Evolutionary conservation across 2,888 invertebrate genomes (phyloP), one percentile per base, ranked within the genome.

Genomic region (Argyresthia albistria): DNA sequence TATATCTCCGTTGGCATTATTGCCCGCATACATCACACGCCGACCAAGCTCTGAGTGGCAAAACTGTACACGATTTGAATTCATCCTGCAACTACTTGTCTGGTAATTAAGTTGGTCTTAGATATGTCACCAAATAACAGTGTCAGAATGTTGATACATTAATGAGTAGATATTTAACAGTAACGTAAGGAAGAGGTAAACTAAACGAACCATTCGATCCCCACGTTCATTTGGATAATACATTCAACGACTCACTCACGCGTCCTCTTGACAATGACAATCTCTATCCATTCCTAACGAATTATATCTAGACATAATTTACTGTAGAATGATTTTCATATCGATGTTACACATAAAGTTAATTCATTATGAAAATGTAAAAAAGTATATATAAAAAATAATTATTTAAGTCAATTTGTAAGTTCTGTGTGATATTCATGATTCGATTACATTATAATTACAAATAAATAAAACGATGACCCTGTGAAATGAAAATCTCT

Each of bases 331-430:
- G 45, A 45, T 25, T 25, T 25, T 25, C 25, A 25, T 25, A 25
- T 25, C 14, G 45, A 45, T 45, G n/a, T 45, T 12, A 14, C 7
- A 15, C n/a, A 45, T 45, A 9, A 39, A 39, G n/a, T 39, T 39
- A 39, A n/a, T 39, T 11, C n/a, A 39, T 15, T 14, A 45, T 48
- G 48, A 15, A 47, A 48, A 57, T 64, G 64, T 65, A 69, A 69
- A 67, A 64, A 65, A 58, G 55, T 50, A 56, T 62, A 59, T 69
- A 73, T 55, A 72, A 73, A n/a, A 75, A 73, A 71, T 66, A 69
- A 68, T 67, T 57, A 60, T 59, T 55, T 55, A 57, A 59, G 56
- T 46, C n/a, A 39, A 39, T 39, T 39, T 46, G 10, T 8, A 46
- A 39, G 39, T 35, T 46, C 12, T 43, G 8, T 1, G 4, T 12